Evolutionary conservation across 2,797 vertebrate genomes (phyloP).

Genomic region (Vespertilio murinus): DNA sequence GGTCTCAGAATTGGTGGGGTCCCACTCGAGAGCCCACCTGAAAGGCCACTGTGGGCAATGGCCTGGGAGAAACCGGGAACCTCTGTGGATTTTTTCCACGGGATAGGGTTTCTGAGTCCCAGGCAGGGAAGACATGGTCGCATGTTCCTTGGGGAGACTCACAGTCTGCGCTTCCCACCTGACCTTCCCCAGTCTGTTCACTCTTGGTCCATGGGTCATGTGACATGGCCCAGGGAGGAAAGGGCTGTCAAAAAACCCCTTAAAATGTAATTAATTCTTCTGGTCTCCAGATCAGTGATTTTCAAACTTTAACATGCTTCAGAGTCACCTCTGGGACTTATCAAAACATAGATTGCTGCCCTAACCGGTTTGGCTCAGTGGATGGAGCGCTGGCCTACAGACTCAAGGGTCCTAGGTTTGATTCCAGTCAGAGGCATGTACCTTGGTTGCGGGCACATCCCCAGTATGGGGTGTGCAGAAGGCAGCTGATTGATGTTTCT

Average conservation of each 20-base stretch:
- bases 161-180: not conserved
- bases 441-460: too few relatives aligned
- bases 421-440: too few relatives aligned
- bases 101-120: not conserved
- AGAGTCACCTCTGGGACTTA: not conserved
- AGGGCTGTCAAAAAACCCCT: not conserved
- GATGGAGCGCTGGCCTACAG: too few relatives aligned
- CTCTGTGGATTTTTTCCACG: not conserved
- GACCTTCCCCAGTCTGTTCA: not conserved
- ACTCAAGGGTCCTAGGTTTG: too few relatives aligned
- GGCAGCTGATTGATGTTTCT: too few relatives aligned
- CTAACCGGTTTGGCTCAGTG: too few relatives aligned
- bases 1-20: not conserved
- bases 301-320: not conserved
- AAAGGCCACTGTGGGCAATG: not conserved
- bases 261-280: conserved; percentile 3
- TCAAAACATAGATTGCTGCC: not conserved
- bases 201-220: not conserved
- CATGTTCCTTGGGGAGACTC: not conserved
- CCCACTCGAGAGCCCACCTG: not conserved
- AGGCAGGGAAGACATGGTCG: not conserved
- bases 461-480: too few relatives aligned
- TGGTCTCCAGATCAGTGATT: conserved; percentile 5
- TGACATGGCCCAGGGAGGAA: not conserved
- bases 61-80: not conserved